Evolutionary conservation across 2,113 vertebrate genomes (phyloP), one percentile per base, ranked within the genome.

Genomic region (Triplophysa tibetana): DNA sequence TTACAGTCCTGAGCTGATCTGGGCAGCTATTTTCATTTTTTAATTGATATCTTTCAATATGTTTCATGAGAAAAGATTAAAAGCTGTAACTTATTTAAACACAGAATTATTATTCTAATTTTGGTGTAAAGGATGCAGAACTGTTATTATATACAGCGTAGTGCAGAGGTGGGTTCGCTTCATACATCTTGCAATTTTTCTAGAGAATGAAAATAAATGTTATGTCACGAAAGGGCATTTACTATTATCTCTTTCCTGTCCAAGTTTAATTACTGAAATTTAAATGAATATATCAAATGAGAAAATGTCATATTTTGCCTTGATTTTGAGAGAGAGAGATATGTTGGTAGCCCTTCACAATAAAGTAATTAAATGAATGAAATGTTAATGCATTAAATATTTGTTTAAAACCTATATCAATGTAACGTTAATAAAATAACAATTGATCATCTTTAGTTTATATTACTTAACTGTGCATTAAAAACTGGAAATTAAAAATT

Each of bases 1-100:
- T 93, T 93, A 92, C 70, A 94, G 89, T 84, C 90, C 84, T 85
- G 90, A 88, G 54, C 54, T 58, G 19, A 58, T 21, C 19, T n/a
- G 19, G 19, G 16, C n/a, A 21, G 76, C 23, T 67, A 5, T 87
- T 88, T 89, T 87, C 84, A 89, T 88, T 84, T 90, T 90, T 85
- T 88, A 89, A 90, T 90, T 77, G 74, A 29, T n/a, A 77, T 38
- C 64, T 80, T 72, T 65, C 29, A 43, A 21, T 67, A 62, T 61
- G 26, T n/a, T 29, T 70, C 19, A 29, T 63, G 19, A 62, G 73
- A 11, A 41, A 7, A 60, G 17, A 33, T 60, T 3, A 24, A 6
- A 23, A 41, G 8, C 12, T 7, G 29, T 62, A 6, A 7, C 68
- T 70, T 11, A 21, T 70, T 38, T 14, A 16, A 16, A 29, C 19